Percentiles rank a stretch among this genome's conserved stretches.
Evolutionary conservation across 2,888 invertebrate species (phyloP).

Genomic region (Polymixis flavicincta): DNA sequence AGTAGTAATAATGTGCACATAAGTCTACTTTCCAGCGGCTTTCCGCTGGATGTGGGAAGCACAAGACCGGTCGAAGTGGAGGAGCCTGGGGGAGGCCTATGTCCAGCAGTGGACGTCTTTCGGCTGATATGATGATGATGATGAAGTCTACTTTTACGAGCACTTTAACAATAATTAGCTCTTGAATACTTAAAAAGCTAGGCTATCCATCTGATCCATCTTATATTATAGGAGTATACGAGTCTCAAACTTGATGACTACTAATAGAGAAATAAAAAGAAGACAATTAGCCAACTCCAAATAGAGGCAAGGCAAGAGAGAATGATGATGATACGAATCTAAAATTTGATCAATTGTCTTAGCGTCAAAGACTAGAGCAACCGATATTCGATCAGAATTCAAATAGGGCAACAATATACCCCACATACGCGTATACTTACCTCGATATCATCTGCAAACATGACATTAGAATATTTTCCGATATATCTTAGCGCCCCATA

Average conservation of each 20-base stretch:
- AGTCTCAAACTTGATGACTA: background rate
- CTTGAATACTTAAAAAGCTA: constrained; percentile 3
- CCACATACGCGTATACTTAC: background rate
- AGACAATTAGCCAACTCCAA: background rate
- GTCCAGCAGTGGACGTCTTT: too few species aligned
- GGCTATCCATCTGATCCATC: background rate
- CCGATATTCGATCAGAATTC: constrained; percentile 24
- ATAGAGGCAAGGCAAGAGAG: background rate
- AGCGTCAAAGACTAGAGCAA: background rate
- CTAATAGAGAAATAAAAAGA: background rate
- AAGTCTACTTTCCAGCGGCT: constrained; percentile 44
- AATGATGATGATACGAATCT: background rate
- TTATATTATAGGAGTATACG: background rate
- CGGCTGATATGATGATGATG: too few species aligned
- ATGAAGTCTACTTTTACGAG: constrained; percentile 42
- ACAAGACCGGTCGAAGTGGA: too few species aligned
- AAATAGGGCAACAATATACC: constrained; percentile 25
- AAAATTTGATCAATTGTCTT: background rate
- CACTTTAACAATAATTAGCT: constrained; percentile 29
- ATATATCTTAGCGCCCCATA: constrained; percentile 31
- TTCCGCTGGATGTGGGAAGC: too few species aligned
- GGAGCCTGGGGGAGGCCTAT: too few species aligned
- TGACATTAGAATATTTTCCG: constrained; percentile 50
- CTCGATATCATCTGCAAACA: constrained; percentile 33
- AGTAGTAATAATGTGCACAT: constrained; percentile 21